Conservation (phyloP, 1,140 invertebrate genomes). For the Cecropterus lyciades region DNA sequence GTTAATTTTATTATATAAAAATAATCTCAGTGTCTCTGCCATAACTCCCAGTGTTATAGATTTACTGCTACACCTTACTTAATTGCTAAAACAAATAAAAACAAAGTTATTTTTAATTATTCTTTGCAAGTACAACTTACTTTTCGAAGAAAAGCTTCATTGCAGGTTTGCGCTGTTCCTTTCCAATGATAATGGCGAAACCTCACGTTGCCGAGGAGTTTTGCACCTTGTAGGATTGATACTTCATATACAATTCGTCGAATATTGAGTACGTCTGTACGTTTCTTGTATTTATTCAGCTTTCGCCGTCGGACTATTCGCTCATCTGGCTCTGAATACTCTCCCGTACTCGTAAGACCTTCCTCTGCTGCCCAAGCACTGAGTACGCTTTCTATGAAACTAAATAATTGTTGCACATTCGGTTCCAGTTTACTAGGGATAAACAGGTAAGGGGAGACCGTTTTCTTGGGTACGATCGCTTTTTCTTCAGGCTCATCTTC, state of each 20-base stretch:
- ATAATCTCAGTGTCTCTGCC: too few relatives aligned
- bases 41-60: slow-evolving; percentile 58
- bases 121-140: slow-evolving; percentile 66
- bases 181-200: slow-evolving; percentile 90
- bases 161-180: slow-evolving; percentile 89
- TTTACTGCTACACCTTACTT: slow-evolving; percentile 59
- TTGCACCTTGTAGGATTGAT: slow-evolving; percentile 86
- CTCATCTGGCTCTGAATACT: slow-evolving; percentile 87
- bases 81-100: too few relatives aligned
- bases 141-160: slow-evolving; percentile 90
- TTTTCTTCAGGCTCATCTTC: slow-evolving; percentile 72
- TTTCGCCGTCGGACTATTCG: slow-evolving; percentile 86
- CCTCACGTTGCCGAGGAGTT: slow-evolving; percentile 86
- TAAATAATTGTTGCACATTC: slow-evolving; percentile 91
- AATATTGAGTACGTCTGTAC: slow-evolving; percentile 86
- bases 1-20: too few relatives aligned
- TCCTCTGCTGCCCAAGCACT: slow-evolving; percentile 89
- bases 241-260: slow-evolving; percentile 87
- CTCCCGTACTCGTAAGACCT: slow-evolving; percentile 87
- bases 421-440: slow-evolving; percentile 85
- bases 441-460: slow-evolving; percentile 79
- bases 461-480: slow-evolving; percentile 70
- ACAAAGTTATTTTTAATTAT: slow-evolving; percentile 6
- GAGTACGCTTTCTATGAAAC: slow-evolving; percentile 89
- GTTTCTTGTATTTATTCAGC: slow-evolving; percentile 87